Evolutionary conservation across 1,140 invertebrate genomes (phyloP).

Genomic region (Agrilus planipennis): DNA sequence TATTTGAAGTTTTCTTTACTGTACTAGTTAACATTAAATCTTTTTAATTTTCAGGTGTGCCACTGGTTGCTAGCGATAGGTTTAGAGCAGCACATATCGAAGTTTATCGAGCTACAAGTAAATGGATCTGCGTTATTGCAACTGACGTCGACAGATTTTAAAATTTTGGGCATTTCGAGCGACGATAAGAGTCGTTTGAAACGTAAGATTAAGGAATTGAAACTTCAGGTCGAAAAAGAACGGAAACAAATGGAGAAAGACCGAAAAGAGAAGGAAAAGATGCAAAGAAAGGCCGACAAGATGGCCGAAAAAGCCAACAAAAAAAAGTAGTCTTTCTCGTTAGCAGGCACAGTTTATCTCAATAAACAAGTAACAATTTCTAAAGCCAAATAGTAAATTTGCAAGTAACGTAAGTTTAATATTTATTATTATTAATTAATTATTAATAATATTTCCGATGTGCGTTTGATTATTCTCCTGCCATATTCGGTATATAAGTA

Average conservation of each 20-base stretch:
- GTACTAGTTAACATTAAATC: too few relatives aligned
- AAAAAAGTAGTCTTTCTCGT: too few relatives aligned
- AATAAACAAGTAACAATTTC: too few relatives aligned
- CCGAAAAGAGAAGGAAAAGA: constrained; percentile 62
- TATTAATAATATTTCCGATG: too few relatives aligned
- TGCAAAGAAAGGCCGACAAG: constrained; percentile 69
- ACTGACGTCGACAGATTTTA: constrained; percentile 78
- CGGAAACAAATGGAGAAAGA: constrained; percentile 60
- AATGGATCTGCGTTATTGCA: constrained; percentile 69
- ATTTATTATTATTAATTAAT: too few relatives aligned
- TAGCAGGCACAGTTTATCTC: too few relatives aligned
- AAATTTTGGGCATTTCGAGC: constrained; percentile 65
- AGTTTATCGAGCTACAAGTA: constrained; percentile 74
- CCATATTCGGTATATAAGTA: too few relatives aligned
- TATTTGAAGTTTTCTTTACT: neutral
- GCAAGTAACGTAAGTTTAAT: too few relatives aligned
- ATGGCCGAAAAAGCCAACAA: constrained; percentile 61
- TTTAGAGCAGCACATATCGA: constrained; percentile 69
- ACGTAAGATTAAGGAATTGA: constrained; percentile 78
- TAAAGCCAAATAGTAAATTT: too few relatives aligned
- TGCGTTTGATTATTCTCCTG: too few relatives aligned
- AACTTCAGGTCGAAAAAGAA: constrained; percentile 66
- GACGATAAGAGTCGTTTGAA: constrained; percentile 77
- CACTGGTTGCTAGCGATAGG: constrained; percentile 76
- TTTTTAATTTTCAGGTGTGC: constrained; percentile 55